Evolutionary conservation across 23 tunicate genomes (phyloP).

Genomic region (Styela plicata): DNA sequence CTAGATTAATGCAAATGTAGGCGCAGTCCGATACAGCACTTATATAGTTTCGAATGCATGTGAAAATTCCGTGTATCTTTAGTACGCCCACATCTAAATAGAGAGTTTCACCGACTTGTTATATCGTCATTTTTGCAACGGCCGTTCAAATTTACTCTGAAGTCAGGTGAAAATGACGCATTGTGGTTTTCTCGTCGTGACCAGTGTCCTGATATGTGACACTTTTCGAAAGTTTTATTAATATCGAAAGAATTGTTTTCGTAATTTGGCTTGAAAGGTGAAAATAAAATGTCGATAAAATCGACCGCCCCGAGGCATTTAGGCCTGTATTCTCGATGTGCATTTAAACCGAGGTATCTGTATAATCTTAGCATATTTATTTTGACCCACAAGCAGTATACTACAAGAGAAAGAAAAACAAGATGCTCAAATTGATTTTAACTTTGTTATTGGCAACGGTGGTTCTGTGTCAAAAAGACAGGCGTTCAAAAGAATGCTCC

Average conservation of each 20-base stretch:
- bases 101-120: not conserved
- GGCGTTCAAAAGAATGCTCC: conserved; percentile 5
- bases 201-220: not conserved
- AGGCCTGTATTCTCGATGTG: no score
- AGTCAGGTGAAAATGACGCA: not conserved
- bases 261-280: no score
- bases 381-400: not conserved
- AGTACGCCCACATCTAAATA: not conserved
- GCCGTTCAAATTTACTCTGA: not conserved
- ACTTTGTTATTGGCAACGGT: not conserved
- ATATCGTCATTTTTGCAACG: no score
- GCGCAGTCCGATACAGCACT: no score
- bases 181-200: not conserved
- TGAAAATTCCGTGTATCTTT: not conserved
- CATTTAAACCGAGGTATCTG: no score
- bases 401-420: no score
- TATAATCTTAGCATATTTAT: no score
- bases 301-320: no score
- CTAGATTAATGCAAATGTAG: no score
- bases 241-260: no score
- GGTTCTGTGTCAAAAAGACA: not conserved
- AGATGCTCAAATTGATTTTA: not conserved
- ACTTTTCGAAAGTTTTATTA: not conserved
- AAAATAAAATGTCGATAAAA: no score
- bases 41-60: not conserved